Base-by-base conservation (phyloP, 2,888 invertebrate genomes). In the Plusia festucae region DNA sequence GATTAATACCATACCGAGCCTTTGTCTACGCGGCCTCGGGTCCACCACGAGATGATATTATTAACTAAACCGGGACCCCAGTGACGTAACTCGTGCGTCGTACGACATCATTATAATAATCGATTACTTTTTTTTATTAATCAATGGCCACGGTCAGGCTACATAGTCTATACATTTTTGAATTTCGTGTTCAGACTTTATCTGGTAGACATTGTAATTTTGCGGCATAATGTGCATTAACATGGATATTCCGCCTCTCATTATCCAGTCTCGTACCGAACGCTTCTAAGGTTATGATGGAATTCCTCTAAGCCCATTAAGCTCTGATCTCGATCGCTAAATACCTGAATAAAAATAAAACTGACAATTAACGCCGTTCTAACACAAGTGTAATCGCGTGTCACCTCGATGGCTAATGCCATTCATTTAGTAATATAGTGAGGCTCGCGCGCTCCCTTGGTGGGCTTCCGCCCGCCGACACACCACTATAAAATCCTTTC, bases 1-100 rank as follows among this genome's bases (percentile, higher is more conserved):
- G 90, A 91, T 90, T 91, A 89, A 91, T 88, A 85, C 86, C 83
- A 89, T 87, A 87, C 86, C 81, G 82, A 79, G 81, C 81, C 89
- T 88, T 90, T 89, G 88, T 91, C 90, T 90, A 89, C 86, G 81
- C 71, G 66, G 72, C 61, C 64, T 64, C 55, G 62, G 60, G 65
- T 76, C 63, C 65, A 71, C 79, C 77, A 77, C 77, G 79, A 82
- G 81, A 86, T 80, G 85, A 85, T 84, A 83, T 82, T 87, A 85
- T 84, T 86, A 82, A 84, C 82, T 75, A 76, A 76, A 75, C 68
- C 69, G 70, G 68, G 73, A 70, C 69, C 55, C 20, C 54, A 32
- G 56, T 70, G 64, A 75, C 64, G 59, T 61, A 52, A 65, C 59
- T 51, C 49, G 46, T 63, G 57, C 53, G 53, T 65, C 64, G 66